Percentiles rank a stretch among this genome's conserved stretches.
phyloP scores from a whole-genome alignment of 2,888 invertebrate species.

The Cheiracanthium punctorium region DNA sequence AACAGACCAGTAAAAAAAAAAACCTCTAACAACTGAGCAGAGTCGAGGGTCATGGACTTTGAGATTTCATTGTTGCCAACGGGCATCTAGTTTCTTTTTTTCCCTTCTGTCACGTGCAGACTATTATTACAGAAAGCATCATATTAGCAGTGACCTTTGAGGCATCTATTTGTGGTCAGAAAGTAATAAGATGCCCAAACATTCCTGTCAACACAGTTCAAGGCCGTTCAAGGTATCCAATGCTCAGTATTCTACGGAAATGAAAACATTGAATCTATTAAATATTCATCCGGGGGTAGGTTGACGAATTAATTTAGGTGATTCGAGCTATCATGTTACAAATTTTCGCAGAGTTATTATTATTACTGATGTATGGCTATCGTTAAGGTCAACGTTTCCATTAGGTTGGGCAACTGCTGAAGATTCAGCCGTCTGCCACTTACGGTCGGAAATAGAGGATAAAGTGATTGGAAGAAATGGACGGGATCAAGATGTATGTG shows the following conservation, averaged over 20 bases:
- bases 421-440: too few relatives aligned
- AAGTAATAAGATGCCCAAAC: slow-evolving; percentile 8
- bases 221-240: slow-evolving; percentile 44
- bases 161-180: slow-evolving; percentile 27
- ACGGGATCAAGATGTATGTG: too few relatives aligned
- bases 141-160: slow-evolving; percentile 27
- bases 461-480: too few relatives aligned
- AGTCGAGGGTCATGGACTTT: slow-evolving; percentile 55
- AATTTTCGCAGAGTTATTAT: too few relatives aligned
- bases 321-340: too few relatives aligned
- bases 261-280: background rate
- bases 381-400: too few relatives aligned
- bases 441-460: too few relatives aligned
- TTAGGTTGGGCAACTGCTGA: too few relatives aligned
- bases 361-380: too few relatives aligned
- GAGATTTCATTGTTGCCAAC: slow-evolving; percentile 60
- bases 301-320: background rate
- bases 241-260: slow-evolving; percentile 17
- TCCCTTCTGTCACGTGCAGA: slow-evolving; percentile 2
- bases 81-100: slow-evolving; percentile 26
- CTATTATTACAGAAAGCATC: slow-evolving; percentile 56
- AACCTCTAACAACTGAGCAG: too few relatives aligned
- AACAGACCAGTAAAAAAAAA: too few relatives aligned
- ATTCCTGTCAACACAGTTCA: slow-evolving; percentile 30
- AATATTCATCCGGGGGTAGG: background rate